Percentiles rank a stretch among this genome's conserved stretches.
Evolutionary conservation across 2,113 vertebrate species (phyloP).

Genomic region (Ginglymostoma cirratum): DNA sequence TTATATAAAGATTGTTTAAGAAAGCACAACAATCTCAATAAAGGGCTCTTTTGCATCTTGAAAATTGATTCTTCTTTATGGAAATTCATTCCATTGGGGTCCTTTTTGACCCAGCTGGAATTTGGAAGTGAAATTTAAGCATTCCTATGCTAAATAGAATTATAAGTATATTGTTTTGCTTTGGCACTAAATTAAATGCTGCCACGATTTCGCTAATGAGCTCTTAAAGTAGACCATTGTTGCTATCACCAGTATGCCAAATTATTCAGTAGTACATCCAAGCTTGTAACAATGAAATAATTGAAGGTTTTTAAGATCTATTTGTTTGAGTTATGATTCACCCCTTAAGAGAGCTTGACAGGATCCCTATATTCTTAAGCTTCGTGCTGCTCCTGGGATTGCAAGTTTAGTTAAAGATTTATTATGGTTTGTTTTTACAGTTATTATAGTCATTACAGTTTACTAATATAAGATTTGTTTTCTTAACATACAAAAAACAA

Average conservation of each 20-base stretch:
- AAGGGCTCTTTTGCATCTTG: not conserved
- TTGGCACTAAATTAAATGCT: not conserved
- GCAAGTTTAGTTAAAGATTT: too few species aligned
- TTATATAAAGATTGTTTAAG: not conserved
- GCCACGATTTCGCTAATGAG: not conserved
- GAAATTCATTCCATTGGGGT: not conserved
- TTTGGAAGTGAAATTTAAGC: not conserved
- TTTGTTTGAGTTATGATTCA: not conserved
- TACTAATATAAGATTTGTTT: too few species aligned
- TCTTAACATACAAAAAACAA: too few species aligned
- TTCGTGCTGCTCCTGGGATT: not conserved
- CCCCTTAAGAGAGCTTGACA: not conserved
- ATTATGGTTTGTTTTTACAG: too few species aligned
- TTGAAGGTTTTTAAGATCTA: not conserved
- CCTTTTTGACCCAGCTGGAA: not conserved
- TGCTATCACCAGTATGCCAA: not conserved
- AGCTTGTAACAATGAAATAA: not conserved
- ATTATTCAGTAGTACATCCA: not conserved
- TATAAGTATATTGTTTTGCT: not conserved
- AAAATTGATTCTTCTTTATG: not conserved
- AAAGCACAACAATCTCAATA: not conserved
- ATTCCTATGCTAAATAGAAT: not conserved
- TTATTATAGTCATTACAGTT: too few species aligned
- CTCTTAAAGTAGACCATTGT: not conserved
- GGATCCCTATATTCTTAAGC: not conserved